Evolutionary conservation across 2,797 vertebrate species (phyloP), one percentile per base, ranked within the genome.

Genomic region (Heliangelus exortis): DNA sequence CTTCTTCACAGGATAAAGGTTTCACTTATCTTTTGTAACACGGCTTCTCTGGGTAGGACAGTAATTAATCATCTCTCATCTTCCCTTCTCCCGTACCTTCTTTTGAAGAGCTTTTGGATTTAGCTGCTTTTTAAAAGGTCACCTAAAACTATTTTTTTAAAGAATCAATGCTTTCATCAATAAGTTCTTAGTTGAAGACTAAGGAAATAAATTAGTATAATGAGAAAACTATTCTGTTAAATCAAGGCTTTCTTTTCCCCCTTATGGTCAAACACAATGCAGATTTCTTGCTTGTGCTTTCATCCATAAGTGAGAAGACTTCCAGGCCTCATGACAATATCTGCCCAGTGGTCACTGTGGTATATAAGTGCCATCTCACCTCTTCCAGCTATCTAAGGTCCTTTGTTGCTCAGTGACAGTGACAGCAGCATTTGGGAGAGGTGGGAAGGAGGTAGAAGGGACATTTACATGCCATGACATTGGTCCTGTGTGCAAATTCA

Each of bases 401-500:
- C 26, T 81, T 79, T 75, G 47, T 55, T 62, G 63, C 73, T 54
- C 53, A 55, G 54, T 68, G 79, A 21, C 26, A 77, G 68, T 78
- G 76, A 34, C 50, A 43, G 50, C 34, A 72, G 69, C n/a, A 83
- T 45, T 72, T 81, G 51, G 48, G 58, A 92, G 17, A 92, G 61
- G 55, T 63, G 48, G 34, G 65, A 90, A 93, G 54, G 69, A 68
- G 88, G 47, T 45, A 94, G 62, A 62, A 85, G 36, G 51, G 22
- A 23, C 34, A 18, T 91, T 80, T 65, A 8, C 41, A 4, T 82
- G 69, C 67, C 0, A 0, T 95, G 83, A 88, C 80, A 6, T 69
- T 84, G 77, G 76, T 93, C 55, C 93, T 76, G 20, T 90, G 77
- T 91, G 69, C 73, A 79, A 92, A 89, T 92, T 91, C 69, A 74